Evolutionary conservation across 2,113 vertebrate species (phyloP).

Genomic region (Stercorarius parasiticus): DNA sequence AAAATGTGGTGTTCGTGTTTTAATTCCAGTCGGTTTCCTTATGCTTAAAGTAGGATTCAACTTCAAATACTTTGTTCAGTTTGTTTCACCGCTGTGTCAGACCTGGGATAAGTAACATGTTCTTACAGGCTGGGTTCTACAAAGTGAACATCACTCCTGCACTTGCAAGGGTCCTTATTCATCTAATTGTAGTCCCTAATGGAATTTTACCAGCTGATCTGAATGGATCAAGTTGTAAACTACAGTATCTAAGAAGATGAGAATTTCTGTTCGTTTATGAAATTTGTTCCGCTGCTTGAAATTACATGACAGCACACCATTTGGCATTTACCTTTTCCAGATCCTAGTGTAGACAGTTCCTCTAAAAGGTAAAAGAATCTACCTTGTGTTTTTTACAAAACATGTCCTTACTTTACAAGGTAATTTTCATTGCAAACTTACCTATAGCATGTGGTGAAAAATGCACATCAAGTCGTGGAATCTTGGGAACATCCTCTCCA

Average conservation of each 20-base stretch:
- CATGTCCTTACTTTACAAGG: not conserved
- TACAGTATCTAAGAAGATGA: not conserved
- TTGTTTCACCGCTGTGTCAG: not conserved
- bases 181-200: not conserved
- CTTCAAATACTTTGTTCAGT: not conserved
- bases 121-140: not conserved
- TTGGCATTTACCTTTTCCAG: not conserved
- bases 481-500: not conserved
- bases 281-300: not conserved
- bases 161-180: not conserved
- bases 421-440: not conserved
- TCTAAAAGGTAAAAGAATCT: not conserved
- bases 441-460: not conserved
- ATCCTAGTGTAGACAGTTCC: not conserved
- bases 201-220: not conserved
- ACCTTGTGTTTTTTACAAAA: not conserved
- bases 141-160: not conserved
- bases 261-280: not conserved
- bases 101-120: not conserved
- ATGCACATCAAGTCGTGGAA: accelerated
- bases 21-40: not conserved
- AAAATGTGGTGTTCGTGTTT: not conserved
- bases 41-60: not conserved
- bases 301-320: not conserved
- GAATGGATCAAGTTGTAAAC: not conserved